These are phyloP conservation scores for Ditylenchus dipsaci DNA, from an alignment of 1,140 invertebrate genomes.

Conservation along the genomic window DNA sequence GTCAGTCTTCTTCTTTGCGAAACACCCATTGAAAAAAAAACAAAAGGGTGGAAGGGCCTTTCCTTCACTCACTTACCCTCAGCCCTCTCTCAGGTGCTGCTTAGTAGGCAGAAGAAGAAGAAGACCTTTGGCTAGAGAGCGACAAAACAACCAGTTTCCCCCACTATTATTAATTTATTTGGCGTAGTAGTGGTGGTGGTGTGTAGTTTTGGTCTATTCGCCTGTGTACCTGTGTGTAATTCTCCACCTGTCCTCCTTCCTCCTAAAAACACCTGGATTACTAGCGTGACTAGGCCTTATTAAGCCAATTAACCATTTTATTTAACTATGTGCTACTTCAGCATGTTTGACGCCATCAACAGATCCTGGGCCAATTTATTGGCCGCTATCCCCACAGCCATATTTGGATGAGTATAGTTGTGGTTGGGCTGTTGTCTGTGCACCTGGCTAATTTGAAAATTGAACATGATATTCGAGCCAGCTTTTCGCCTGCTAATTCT, in stretches of 20 bases:
- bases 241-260: not conserved
- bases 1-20: too few species aligned
- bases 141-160: too few species aligned
- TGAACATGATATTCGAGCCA: constrained; percentile 35
- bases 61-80: too few species aligned
- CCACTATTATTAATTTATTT: too few species aligned
- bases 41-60: too few species aligned
- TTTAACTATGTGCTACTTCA: constrained; percentile 24
- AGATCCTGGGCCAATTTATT: constrained; percentile 24
- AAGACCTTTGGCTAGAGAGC: too few species aligned
- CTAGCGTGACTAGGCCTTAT: too few species aligned
- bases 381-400: constrained; percentile 15
- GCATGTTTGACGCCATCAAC: constrained; percentile 34
- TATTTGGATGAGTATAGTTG: constrained; percentile 26
- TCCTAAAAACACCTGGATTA: not conserved
- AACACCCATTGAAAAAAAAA: too few species aligned
- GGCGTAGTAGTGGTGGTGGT: too few species aligned
- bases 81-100: too few species aligned
- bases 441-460: constrained; percentile 22
- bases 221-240: not conserved
- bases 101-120: too few species aligned
- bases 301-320: not conserved
- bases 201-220: too few species aligned
- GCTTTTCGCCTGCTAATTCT: constrained; percentile 37
- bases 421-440: constrained; percentile 10